phyloP scores from a whole-genome alignment of 2,797 vertebrate genomes.

The Amphiprion clarkii region DNA sequence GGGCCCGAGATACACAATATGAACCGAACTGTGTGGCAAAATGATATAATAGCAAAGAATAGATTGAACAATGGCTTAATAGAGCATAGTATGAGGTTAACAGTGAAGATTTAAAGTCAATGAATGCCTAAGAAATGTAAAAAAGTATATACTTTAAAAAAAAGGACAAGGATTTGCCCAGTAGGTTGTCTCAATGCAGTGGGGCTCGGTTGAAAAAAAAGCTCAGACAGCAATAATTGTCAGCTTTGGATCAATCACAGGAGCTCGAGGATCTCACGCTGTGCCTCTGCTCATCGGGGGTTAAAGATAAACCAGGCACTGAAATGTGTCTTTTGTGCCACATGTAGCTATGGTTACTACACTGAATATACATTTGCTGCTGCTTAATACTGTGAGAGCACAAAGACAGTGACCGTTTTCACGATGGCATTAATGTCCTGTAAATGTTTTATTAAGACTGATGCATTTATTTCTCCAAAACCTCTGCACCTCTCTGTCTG shows the following conservation, averaged over 20 bases:
- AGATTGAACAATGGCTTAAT: not conserved
- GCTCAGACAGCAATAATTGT: constrained; percentile 22
- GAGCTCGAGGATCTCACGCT: constrained; percentile 45
- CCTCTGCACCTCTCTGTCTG: not conserved
- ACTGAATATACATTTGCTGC: constrained; percentile 38
- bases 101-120: not conserved
- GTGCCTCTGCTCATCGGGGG: constrained; percentile 44
- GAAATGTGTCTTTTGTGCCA: constrained; percentile 53
- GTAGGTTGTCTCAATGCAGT: not conserved
- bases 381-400: constrained; percentile 26
- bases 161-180: constrained; percentile 4
- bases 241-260: constrained; percentile 23
- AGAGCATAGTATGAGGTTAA: not conserved
- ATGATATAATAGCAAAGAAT: not conserved
- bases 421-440: constrained; percentile 1
- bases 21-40: not conserved
- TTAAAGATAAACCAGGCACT: constrained; percentile 54
- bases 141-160: not conserved
- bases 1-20: not conserved
- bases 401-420: constrained; percentile 14
- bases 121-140: not conserved
- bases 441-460: constrained; percentile 7
- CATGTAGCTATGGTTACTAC: constrained; percentile 48
- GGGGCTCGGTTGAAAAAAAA: constrained; percentile 13
- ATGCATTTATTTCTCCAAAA: constrained; percentile 1